Evolutionary conservation across 2,888 invertebrate genomes (phyloP).

Genomic region (Eupithecia exiguata): DNA sequence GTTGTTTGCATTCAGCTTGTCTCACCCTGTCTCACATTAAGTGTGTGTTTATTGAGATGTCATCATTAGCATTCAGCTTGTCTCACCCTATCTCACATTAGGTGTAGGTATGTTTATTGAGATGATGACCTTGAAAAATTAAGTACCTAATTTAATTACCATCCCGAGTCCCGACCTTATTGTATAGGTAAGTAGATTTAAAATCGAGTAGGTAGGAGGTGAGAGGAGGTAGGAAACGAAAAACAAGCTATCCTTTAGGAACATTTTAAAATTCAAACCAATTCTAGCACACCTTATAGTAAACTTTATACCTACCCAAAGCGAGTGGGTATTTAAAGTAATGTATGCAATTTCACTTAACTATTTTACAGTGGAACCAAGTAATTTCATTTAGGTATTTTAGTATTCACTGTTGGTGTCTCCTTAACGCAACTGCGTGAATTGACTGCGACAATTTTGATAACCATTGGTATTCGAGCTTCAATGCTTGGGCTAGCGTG

Average conservation of each 20-base stretch:
- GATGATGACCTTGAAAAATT: not conserved
- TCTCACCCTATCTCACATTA: not conserved
- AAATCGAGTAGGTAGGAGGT: not conserved
- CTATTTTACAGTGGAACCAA: constrained; percentile 54
- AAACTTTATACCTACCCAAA: constrained; percentile 35
- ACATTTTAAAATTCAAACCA: not conserved
- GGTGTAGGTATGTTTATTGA: not conserved
- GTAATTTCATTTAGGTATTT: constrained; percentile 62
- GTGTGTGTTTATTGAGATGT: not conserved
- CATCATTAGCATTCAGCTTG: not conserved
- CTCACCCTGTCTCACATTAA: not conserved
- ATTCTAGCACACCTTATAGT: not conserved
- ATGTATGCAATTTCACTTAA: constrained; percentile 58
- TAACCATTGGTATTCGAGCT: constrained; percentile 69
- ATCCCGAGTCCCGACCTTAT: not conserved
- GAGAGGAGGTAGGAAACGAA: not conserved
- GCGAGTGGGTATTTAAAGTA: constrained; percentile 48
- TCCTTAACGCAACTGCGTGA: constrained; percentile 72
- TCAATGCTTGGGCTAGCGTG: constrained; percentile 50
- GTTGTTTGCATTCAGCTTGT: not conserved
- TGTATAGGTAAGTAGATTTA: not conserved
- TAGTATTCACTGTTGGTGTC: constrained; percentile 56
- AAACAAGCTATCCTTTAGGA: not conserved
- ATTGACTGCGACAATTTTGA: constrained; percentile 80
- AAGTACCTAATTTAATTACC: not conserved